Evolutionary conservation across 2,888 invertebrate genomes (phyloP).

Genomic region (Craniophora ligustri): DNA sequence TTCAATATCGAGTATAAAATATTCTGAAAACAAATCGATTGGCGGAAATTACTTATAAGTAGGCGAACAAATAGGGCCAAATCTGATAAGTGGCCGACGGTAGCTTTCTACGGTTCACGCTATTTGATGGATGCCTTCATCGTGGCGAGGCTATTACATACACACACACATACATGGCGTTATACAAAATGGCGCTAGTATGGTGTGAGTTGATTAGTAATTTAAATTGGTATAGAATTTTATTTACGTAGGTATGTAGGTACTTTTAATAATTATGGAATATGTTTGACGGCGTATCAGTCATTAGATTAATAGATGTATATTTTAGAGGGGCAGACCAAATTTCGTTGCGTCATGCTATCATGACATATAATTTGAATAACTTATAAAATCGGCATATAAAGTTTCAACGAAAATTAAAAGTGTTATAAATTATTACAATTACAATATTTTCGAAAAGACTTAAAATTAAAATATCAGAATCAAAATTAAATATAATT

Average conservation of each 20-base stretch:
- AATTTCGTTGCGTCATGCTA: not conserved
- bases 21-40: slow-evolving; percentile 72
- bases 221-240: slow-evolving; percentile 36
- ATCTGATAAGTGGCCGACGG: slow-evolving; percentile 78
- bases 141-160: slow-evolving; percentile 52
- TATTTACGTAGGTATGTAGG: not conserved
- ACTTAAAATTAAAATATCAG: no score
- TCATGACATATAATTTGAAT: not conserved
- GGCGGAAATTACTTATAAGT: slow-evolving; percentile 85
- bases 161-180: slow-evolving; percentile 16
- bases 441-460: no score
- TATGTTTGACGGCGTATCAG: not conserved
- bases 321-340: not conserved
- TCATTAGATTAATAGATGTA: not conserved
- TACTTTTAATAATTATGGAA: not conserved
- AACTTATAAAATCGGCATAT: no score
- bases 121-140: slow-evolving; percentile 86
- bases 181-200: slow-evolving; percentile 3
- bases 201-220: slow-evolving; percentile 38
- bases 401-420: no score
- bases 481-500: slow-evolving; percentile 30
- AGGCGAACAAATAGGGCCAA: slow-evolving; percentile 79
- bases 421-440: no score
- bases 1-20: slow-evolving; percentile 42
- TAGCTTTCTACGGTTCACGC: slow-evolving; percentile 81